Evolutionary conservation across 2,113 vertebrate species (phyloP), one percentile per base, ranked within the genome.

Genomic region (Mus pahari): DNA sequence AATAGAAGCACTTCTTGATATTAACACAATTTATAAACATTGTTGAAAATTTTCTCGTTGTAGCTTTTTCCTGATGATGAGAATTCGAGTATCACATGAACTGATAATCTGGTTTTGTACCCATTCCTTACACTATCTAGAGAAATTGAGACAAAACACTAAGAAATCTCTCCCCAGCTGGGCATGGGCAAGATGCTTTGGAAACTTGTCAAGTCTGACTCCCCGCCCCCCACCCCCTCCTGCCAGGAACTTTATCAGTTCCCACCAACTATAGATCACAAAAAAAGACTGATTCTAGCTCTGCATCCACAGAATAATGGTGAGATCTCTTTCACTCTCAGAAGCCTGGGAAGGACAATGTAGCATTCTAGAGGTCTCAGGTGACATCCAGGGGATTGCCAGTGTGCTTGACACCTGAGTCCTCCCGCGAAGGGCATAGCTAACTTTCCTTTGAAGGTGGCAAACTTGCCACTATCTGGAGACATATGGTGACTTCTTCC

Each of bases 1-100:
- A 96, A 83, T 66, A 96, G 94, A 87, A 90, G 96, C 78, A 97
- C 97, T 96, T 97, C 90, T 97, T 48, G 73, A 8, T 8, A 39
- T 3, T 33, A 60, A 92, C 94, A 97, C 66, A 96, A 89, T 55
- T 55, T 55, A 42, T 48, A 97, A 96, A 97, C 24, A 95, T 66
- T 97, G 94, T 90, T 96, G 94, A 92, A 77, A 91, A 90, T 97
- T 98, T 94, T 97, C 82, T 70, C 90, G 91, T 71, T 96, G 68
- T 93, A 97, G 97, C 78, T 97, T 97, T 98, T 97, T 64, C n/a
- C 94, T 97, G 92, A 96, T 75, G 97, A 92, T 95, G 97, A 93
- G 97, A 84, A 62, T 97, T 78, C 94, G 64, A 96, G 93, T 95
- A 83, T 83, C 88, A 64, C 26, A 3, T n/a, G 93, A 93, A 79